These are phyloP conservation scores for Scarus forsteni DNA, from an alignment of 2,797 vertebrate species.

Conservation along the genomic window DNA sequence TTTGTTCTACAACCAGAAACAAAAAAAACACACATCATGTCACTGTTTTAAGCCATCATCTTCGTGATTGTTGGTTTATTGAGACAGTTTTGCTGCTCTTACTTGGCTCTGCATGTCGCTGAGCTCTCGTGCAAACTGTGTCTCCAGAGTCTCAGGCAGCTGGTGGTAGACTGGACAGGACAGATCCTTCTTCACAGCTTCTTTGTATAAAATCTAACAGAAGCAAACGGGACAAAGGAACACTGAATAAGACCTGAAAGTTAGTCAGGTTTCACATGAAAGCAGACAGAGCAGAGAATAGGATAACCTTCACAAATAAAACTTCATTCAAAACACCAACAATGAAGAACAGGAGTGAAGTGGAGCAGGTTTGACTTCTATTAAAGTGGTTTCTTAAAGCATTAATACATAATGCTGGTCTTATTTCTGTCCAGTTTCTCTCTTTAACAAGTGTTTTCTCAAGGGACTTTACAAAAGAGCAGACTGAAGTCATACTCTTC, in stretches of 20 bases:
- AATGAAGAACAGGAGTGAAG: too few species aligned
- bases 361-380: not conserved
- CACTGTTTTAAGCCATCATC: too few species aligned
- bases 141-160: conserved; percentile 72
- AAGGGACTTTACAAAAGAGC: too few species aligned
- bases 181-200: conserved; percentile 57
- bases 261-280: too few species aligned
- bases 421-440: too few species aligned
- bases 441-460: too few species aligned
- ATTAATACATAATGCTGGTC: too few species aligned
- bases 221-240: not conserved
- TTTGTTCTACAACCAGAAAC: conserved; percentile 63
- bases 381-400: not conserved
- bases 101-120: conserved; percentile 73
- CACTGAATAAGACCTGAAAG: too few species aligned
- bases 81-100: not conserved
- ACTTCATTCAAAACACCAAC: not conserved
- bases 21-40: too few species aligned
- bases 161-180: conserved; percentile 69
- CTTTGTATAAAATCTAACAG: conserved; percentile 77
- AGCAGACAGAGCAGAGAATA: too few species aligned
- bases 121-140: conserved; percentile 67
- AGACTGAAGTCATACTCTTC: too few species aligned
- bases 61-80: too few species aligned
- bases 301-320: not conserved